These are phyloP conservation scores for Nothocercus nigrocapillus DNA, from an alignment of 2,113 vertebrate genomes.

Conservation along the genomic window DNA sequence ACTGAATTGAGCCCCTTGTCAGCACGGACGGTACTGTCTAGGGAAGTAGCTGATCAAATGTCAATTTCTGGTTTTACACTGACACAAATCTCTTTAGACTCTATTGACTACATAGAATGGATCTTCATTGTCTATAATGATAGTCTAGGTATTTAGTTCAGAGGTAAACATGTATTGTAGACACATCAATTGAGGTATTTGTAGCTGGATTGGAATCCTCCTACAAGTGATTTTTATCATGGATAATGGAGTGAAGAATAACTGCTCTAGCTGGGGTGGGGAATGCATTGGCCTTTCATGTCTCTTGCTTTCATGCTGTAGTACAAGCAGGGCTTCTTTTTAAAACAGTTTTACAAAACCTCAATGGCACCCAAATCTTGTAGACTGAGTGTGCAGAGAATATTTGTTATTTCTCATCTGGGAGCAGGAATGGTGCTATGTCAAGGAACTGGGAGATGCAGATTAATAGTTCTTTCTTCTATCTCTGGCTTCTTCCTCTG, in stretches of 20 bases:
- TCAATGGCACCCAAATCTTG: background rate
- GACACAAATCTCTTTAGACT: background rate
- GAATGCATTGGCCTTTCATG: background rate
- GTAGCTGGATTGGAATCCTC: background rate
- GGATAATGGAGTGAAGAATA: background rate
- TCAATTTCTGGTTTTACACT: background rate
- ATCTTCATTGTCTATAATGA: background rate
- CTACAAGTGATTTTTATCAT: background rate
- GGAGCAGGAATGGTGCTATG: background rate
- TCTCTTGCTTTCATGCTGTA: background rate
- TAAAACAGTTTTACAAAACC: background rate
- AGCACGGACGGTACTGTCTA: background rate
- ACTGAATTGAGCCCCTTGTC: background rate
- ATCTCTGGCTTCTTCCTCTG: background rate
- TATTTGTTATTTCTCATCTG: background rate
- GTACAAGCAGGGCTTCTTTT: background rate
- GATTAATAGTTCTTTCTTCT: background rate
- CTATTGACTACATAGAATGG: background rate
- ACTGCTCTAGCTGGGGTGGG: background rate
- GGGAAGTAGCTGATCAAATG: background rate
- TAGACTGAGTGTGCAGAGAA: background rate
- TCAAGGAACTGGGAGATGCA: background rate
- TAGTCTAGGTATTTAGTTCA: background rate
- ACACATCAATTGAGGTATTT: rapidly evolving
- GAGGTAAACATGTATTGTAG: background rate